Evolutionary conservation across 2,797 vertebrate genomes (phyloP).

Genomic region (Catostomus latipinnis): DNA sequence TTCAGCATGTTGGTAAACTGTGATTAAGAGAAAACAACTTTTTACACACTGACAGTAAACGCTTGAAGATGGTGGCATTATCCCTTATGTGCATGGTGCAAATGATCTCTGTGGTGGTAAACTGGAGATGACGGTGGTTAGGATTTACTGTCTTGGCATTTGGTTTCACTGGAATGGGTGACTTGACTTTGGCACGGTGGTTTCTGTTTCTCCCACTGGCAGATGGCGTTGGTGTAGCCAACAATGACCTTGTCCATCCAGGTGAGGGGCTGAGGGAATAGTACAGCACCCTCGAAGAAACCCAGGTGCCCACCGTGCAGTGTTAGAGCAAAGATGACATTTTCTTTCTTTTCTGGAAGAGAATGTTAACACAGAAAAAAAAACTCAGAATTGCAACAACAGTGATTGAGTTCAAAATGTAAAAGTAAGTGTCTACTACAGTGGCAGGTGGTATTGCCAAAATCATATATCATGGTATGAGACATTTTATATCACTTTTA

Average conservation of each 20-base stretch:
- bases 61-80: not conserved
- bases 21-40: slow-evolving; percentile 5
- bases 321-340: slow-evolving; percentile 85
- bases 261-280: slow-evolving; percentile 87
- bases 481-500: too few relatives aligned
- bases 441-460: too few relatives aligned
- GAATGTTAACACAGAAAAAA: not conserved
- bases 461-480: too few relatives aligned
- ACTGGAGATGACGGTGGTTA: slow-evolving; percentile 55
- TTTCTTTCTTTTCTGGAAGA: slow-evolving; percentile 84
- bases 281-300: slow-evolving; percentile 88
- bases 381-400: not conserved
- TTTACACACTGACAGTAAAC: not conserved
- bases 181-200: slow-evolving; percentile 91
- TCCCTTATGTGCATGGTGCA: not conserved
- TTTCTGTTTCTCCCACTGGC: slow-evolving; percentile 94
- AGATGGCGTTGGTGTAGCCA: slow-evolving; percentile 84
- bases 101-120: slow-evolving; percentile 29
- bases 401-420: not conserved
- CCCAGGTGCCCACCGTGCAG: slow-evolving; percentile 89
- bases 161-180: slow-evolving; percentile 72
- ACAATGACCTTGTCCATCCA: slow-evolving; percentile 92
- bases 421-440: not conserved
- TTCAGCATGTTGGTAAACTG: slow-evolving; percentile 4
- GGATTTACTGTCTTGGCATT: slow-evolving; percentile 76